Base-by-base conservation (phyloP, 1,140 invertebrate genomes). In the Helicoverpa armigera region DNA sequence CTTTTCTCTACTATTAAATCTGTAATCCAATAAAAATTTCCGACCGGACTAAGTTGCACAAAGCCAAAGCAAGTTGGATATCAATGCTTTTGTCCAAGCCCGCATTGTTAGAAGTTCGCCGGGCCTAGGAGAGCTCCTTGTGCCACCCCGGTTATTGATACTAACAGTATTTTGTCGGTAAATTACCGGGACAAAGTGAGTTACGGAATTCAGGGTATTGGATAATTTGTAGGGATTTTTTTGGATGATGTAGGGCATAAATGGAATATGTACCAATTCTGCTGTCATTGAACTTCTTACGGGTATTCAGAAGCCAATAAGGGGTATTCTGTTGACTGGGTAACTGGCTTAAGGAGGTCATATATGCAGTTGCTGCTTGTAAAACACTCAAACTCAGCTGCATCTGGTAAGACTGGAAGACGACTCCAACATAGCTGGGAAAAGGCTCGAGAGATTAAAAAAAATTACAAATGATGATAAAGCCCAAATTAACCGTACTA, bases 21-120 rank as follows among this genome's bases (percentile, higher is more conserved):
- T 75, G 60, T 77, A 77, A 77, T 77, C 75, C 75, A 65, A 77
- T 67, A 77, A 77, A 77, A 77, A 77, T 77, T 54, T 54, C 75
- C 43, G 18, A 48, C 9, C 58, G 56, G 48, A 54, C 16, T 29
- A 54, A 77, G 61, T 77, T 54, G 23, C 58, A 79, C 65, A 79
- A 79, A 69, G 63, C 60, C 43, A 51, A 2, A 10, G 29, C 50
- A 54, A 54, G 53, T 69, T 23, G 23, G 65, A 43, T 54, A 67
- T 75, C 80, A 63, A 76, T 79, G 77, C 83, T 65, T 81, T 84
- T 84, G 83, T 84, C 58, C 77, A 16, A 9, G 16, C n/a, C 63
- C 61, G 74, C 67, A 70, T 84, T 84, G 80, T 84, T 67, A 72
- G 63, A 84, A 84, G 54, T 82, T 85, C 82, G 78, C 65, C 77